Conservation (phyloP, 2,113 vertebrate genomes). For the Aptenodytes forsteri region DNA sequence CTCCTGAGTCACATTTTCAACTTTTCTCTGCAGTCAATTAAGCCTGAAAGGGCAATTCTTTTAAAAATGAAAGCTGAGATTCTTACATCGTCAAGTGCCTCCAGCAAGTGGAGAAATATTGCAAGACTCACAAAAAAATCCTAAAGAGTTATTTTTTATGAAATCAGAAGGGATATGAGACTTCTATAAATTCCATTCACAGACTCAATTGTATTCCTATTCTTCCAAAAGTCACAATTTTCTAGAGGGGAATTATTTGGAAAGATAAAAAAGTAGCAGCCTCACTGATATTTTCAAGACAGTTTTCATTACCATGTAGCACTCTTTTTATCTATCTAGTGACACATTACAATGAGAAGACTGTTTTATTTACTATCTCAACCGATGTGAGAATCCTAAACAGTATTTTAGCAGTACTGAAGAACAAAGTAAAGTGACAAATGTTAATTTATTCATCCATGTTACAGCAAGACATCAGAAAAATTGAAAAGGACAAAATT, state of each 20-base stretch:
- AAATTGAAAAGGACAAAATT: background rate
- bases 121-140: background rate
- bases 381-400: background rate
- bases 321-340: background rate
- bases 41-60: background rate
- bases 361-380: background rate
- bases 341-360: background rate
- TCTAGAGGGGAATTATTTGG: background rate
- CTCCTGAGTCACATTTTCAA: background rate
- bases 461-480: background rate
- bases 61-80: background rate
- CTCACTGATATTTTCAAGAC: background rate
- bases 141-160: background rate
- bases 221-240: background rate
- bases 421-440: background rate
- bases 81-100: background rate
- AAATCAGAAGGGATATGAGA: background rate
- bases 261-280: background rate
- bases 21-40: background rate
- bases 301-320: background rate
- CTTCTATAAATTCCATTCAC: background rate
- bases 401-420: background rate
- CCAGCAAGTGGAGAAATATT: background rate
- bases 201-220: background rate
- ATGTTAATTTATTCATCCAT: background rate